These are phyloP conservation scores for Platysternon megacephalum DNA, from an alignment of 2,113 vertebrate species.

Conservation along the genomic window DNA sequence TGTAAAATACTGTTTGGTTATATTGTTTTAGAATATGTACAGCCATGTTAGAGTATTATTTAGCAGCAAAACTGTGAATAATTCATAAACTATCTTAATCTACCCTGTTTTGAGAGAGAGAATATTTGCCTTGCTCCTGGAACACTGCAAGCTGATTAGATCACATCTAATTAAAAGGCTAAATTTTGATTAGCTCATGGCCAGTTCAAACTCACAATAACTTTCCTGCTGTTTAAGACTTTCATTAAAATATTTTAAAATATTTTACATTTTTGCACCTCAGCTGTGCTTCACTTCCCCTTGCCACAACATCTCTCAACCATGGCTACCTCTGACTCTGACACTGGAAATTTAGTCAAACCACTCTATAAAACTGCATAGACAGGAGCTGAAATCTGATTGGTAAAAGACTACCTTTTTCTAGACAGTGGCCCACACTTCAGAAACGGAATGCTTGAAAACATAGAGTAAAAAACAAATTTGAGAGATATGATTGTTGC, in stretches of 20 bases:
- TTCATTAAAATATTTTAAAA: constrained; percentile 12
- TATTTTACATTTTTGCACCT: constrained; percentile 42
- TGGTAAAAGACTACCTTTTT: background rate
- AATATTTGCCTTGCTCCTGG: background rate
- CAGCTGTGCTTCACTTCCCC: background rate
- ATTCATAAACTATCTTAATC: background rate
- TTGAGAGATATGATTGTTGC: background rate
- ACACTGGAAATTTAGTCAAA: constrained; percentile 12
- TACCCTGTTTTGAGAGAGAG: constrained; percentile 43
- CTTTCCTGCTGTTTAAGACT: constrained; percentile 37
- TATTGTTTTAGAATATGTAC: background rate
- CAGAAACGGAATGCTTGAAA: background rate
- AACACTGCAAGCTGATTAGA: constrained; percentile 62
- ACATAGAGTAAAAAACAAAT: background rate
- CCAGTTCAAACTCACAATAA: constrained; percentile 10
- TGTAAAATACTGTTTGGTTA: constrained; percentile 14
- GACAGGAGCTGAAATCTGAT: background rate
- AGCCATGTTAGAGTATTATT: background rate
- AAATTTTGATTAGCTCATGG: constrained; percentile 32
- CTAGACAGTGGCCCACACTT: background rate
- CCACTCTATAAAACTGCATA: background rate
- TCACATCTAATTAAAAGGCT: constrained; percentile 68
- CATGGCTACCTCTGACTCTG: background rate
- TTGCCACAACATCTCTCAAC: background rate
- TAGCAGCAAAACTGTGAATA: constrained; percentile 21